Conservation (phyloP, 2,113 vertebrate species). For the Ceuthmochares aereus region DNA sequence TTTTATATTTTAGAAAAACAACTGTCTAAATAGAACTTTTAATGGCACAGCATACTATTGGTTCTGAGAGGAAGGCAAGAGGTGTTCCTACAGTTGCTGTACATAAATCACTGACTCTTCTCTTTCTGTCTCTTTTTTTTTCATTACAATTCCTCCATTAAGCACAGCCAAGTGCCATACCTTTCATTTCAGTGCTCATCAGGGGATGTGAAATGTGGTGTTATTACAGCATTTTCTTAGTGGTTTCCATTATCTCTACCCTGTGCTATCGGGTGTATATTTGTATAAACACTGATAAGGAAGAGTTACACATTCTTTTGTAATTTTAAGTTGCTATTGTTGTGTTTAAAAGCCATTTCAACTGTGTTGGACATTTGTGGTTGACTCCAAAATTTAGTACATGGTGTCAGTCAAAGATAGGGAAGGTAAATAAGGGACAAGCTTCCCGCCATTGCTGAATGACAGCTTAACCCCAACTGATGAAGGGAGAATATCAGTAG, state of each 20-base stretch:
- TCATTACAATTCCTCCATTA: neutral
- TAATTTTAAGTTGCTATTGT: neutral
- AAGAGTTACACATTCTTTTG: neutral
- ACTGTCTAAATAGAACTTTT: neutral
- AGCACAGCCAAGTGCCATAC: neutral
- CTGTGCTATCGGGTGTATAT: neutral
- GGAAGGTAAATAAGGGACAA: neutral
- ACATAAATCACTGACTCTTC: neutral
- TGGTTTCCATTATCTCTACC: neutral
- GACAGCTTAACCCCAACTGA: neutral
- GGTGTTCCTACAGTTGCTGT: neutral
- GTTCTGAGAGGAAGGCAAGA: neutral
- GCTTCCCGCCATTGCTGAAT: neutral
- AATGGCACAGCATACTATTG: accelerated
- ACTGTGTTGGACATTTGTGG: neutral
- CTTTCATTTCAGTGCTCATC: neutral
- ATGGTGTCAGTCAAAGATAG: neutral
- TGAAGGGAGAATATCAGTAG: neutral
- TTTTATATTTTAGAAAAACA: neutral
- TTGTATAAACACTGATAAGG: neutral
- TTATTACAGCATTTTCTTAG: neutral
- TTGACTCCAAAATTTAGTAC: neutral
- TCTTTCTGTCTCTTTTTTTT: neutral
- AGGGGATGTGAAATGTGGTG: neutral
- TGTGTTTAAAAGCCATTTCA: neutral